Evolutionary conservation across 2,797 vertebrate species (phyloP).

Genomic region (Eremophila alpestris): DNA sequence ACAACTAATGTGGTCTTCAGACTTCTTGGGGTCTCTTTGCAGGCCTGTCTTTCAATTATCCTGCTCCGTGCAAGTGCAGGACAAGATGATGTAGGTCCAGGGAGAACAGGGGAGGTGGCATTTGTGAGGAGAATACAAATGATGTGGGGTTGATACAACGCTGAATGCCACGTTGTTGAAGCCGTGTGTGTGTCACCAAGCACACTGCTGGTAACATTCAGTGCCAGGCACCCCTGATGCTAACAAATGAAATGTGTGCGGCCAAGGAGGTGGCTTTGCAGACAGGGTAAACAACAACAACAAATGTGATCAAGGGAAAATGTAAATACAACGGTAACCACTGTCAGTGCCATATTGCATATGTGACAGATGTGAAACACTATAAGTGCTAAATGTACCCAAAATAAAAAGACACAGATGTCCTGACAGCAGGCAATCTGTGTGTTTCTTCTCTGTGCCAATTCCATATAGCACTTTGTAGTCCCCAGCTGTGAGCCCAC

Average conservation of each 20-base stretch:
- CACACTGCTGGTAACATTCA: neutral
- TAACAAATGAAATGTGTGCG: slow-evolving; percentile 20
- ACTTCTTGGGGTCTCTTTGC: neutral
- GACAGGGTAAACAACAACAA: slow-evolving; percentile 53
- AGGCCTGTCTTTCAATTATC: neutral
- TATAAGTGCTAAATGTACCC: slow-evolving; percentile 72
- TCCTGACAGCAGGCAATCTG: slow-evolving; percentile 72
- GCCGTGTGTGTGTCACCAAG: neutral
- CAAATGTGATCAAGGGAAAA: slow-evolving; percentile 46
- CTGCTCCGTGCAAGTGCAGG: neutral
- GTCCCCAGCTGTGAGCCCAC: slow-evolving; percentile 72
- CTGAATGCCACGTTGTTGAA: neutral
- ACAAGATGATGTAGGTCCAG: neutral
- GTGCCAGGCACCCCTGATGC: neutral
- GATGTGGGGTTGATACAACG: neutral
- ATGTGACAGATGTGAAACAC: slow-evolving; percentile 70
- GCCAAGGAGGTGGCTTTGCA: slow-evolving; percentile 56
- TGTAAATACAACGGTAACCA: slow-evolving; percentile 62
- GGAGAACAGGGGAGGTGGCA: neutral
- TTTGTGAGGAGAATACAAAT: neutral
- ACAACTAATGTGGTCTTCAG: neutral
- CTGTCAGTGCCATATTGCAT: slow-evolving; percentile 57
- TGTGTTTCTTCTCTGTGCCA: slow-evolving; percentile 69
- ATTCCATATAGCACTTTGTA: slow-evolving; percentile 71
- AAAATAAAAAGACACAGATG: slow-evolving; percentile 74